These are phyloP conservation scores for Galeopsomyia nigrocyanea DNA, from an alignment of 2,888 invertebrate species.

Conservation along the genomic window DNA sequence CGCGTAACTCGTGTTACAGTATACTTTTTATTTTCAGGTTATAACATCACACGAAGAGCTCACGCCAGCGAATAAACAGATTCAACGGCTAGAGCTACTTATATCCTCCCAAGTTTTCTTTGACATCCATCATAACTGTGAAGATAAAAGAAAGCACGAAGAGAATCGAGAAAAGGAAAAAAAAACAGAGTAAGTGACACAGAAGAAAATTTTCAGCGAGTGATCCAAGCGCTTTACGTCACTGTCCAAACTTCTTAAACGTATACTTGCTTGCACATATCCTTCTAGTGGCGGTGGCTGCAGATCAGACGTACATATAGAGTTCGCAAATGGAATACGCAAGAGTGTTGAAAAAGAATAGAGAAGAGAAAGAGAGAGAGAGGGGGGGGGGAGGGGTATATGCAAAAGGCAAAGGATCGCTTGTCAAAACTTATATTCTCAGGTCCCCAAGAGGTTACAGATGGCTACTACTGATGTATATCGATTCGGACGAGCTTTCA, in stretches of 20 bases:
- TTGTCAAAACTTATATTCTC: constrained; percentile 40
- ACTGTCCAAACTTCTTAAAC: constrained; percentile 35
- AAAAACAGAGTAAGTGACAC: neutral
- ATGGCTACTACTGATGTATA: too few relatives aligned
- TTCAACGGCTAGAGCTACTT: neutral
- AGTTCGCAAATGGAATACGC: constrained; percentile 24
- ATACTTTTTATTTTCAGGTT: too few relatives aligned
- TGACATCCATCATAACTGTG: constrained; percentile 17
- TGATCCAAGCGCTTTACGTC: constrained; percentile 29
- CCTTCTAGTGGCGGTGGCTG: neutral
- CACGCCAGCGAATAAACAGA: neutral
- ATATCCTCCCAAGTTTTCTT: constrained; percentile 5
- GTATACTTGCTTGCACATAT: neutral
- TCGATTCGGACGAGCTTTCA: too few relatives aligned
- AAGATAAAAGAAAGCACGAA: neutral
- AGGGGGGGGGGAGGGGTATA: neutral
- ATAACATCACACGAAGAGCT: too few relatives aligned
- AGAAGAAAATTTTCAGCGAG: constrained; percentile 12
- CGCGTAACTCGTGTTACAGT: too few relatives aligned
- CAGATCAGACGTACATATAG: neutral
- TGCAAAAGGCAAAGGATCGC: constrained; percentile 30
- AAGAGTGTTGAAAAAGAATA: constrained; percentile 1
- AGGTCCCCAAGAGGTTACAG: too few relatives aligned
- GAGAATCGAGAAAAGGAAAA: constrained; percentile 4
- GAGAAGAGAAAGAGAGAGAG: too few relatives aligned